Evolutionary conservation across 1,140 invertebrate species (phyloP).

Genomic region (Cotesia vestalis): DNA sequence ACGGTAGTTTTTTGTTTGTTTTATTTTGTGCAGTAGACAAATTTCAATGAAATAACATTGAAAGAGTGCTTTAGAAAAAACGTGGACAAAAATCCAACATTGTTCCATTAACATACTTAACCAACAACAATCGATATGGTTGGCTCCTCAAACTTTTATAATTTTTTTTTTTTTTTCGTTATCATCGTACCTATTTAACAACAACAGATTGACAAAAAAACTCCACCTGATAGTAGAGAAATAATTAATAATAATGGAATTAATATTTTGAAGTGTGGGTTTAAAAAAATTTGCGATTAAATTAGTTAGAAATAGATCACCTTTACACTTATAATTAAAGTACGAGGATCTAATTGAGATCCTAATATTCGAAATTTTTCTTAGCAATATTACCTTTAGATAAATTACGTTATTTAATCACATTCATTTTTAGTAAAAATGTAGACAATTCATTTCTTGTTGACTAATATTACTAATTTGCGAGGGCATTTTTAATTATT

Average conservation of each 20-base stretch:
- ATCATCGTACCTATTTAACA: constrained; percentile 24
- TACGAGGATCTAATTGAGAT: constrained; percentile 5
- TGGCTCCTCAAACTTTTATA: background rate
- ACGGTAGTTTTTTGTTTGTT: constrained; percentile 49
- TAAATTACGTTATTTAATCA: background rate
- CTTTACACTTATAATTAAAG: background rate
- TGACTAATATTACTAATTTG: constrained; percentile 16
- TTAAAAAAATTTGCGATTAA: background rate
- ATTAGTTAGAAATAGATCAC: background rate
- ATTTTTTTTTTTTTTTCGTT: background rate
- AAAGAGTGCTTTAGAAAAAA: constrained; percentile 61
- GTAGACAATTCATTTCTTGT: constrained; percentile 20
- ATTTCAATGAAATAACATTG: constrained; percentile 56
- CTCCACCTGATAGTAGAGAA: constrained; percentile 18
- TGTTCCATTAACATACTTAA: constrained; percentile 25
- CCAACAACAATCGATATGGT: constrained; percentile 13
- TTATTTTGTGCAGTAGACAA: constrained; percentile 66
- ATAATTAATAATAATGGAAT: constrained; percentile 17
- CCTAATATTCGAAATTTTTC: constrained; percentile 19
- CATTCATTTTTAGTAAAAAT: constrained; percentile 25
- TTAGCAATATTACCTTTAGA: constrained; percentile 17
- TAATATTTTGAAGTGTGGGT: background rate
- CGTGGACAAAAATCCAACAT: constrained; percentile 52
- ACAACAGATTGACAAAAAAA: constrained; percentile 37
- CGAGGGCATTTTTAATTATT: background rate